phyloP scores from a whole-genome alignment of 1,140 invertebrate genomes.

The Cotesia typhae region DNA sequence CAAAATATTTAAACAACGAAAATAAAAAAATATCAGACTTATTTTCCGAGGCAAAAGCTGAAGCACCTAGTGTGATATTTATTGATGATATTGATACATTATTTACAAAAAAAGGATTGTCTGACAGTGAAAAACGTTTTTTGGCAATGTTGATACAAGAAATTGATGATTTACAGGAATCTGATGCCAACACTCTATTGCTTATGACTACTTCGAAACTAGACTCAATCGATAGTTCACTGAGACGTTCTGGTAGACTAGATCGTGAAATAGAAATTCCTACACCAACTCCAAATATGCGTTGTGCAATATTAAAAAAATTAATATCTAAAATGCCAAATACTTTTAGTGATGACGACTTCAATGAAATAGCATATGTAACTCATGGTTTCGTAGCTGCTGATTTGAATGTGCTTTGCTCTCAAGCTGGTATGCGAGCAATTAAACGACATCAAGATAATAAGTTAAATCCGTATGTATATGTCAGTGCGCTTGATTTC shows the following conservation, averaged over 20 bases:
- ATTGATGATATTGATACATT: slow-evolving; percentile 83
- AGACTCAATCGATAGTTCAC: slow-evolving; percentile 75
- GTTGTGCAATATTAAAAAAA: slow-evolving; percentile 75
- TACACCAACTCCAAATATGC: slow-evolving; percentile 75
- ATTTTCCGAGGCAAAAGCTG: slow-evolving; percentile 75
- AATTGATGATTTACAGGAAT: slow-evolving; percentile 73
- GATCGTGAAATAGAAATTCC: slow-evolving; percentile 88
- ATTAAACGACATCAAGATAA: slow-evolving; percentile 52
- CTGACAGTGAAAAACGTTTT: slow-evolving; percentile 77
- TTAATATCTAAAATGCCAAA: slow-evolving; percentile 69
- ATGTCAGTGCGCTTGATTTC: slow-evolving; percentile 66
- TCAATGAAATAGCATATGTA: slow-evolving; percentile 72
- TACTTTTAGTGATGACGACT: slow-evolving; percentile 67
- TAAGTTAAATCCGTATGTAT: slow-evolving; percentile 20
- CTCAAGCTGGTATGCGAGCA: slow-evolving; percentile 73
- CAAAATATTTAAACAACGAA: slow-evolving; percentile 77
- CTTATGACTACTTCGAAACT: slow-evolving; percentile 78
- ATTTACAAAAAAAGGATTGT: slow-evolving; percentile 71
- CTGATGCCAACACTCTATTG: slow-evolving; percentile 70
- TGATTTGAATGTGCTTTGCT: slow-evolving; percentile 80
- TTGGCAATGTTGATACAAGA: slow-evolving; percentile 73
- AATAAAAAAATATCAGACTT: slow-evolving; percentile 74
- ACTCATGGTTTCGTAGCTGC: slow-evolving; percentile 91
- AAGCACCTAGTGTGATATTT: slow-evolving; percentile 75
- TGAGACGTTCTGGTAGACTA: slow-evolving; percentile 81